These are phyloP conservation scores for Perodicticus potto DNA, from an alignment of 2,797 vertebrate species.

Conservation along the genomic window DNA sequence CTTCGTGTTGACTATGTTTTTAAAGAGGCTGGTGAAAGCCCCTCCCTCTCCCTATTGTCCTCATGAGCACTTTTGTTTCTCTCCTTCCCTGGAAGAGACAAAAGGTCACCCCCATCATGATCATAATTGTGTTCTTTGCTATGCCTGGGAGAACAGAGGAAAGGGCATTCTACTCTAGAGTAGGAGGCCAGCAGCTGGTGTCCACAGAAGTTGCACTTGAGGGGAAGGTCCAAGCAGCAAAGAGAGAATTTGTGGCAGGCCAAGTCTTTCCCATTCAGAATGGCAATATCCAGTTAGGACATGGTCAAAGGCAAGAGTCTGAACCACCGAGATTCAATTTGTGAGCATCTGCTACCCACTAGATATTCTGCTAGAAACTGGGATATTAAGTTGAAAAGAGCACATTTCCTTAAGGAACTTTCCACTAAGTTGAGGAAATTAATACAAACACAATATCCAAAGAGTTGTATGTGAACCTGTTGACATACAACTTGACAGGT, in stretches of 20 bases:
- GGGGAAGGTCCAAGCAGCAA: neutral
- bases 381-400: neutral
- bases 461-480: neutral
- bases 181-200: neutral
- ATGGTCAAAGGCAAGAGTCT: neutral
- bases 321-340: neutral
- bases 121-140: neutral
- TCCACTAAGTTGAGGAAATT: neutral
- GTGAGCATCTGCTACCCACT: neutral
- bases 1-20: neutral
- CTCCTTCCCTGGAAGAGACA: neutral
- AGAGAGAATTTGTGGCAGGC: neutral
- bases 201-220: neutral
- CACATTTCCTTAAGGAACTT: neutral
- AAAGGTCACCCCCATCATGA: neutral
- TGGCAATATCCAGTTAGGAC: neutral
- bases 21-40: neutral
- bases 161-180: neutral
- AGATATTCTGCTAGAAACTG: neutral
- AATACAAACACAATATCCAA: neutral
- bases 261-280: neutral
- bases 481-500: too few relatives aligned
- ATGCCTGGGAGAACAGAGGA: neutral
- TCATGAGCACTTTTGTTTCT: neutral
- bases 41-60: fast-evolving